Conservation (phyloP, 2,113 vertebrate species). For the Oncorhynchus keta region DNA sequence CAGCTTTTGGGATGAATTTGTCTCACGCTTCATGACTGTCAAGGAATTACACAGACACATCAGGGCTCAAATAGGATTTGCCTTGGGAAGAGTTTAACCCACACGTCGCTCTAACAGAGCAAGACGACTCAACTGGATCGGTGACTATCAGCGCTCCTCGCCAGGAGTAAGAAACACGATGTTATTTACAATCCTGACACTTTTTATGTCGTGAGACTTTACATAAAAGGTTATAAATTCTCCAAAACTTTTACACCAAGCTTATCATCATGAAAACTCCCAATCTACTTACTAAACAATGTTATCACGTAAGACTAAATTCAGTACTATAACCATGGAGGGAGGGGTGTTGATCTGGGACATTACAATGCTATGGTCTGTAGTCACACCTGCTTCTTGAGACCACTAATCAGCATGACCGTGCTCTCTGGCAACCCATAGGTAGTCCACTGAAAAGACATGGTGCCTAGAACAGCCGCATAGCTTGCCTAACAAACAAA, state of each 20-base stretch:
- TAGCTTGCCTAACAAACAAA: background rate
- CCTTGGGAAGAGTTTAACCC: background rate
- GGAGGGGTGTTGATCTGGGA: background rate
- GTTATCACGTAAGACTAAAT: no score
- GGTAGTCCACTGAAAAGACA: background rate
- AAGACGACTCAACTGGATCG: background rate
- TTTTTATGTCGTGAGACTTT: background rate
- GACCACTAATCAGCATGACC: background rate
- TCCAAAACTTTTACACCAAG: background rate
- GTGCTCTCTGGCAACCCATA: background rate
- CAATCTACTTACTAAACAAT: no score
- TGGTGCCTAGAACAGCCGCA: background rate
- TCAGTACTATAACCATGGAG: background rate
- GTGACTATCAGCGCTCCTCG: background rate
- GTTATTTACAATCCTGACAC: no score
- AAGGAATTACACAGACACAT: conserved; percentile 13
- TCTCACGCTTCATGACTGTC: background rate
- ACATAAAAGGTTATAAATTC: background rate
- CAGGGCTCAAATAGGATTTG: background rate
- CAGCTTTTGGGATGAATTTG: conserved; percentile 26
- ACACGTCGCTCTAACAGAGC: background rate
- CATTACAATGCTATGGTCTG: background rate
- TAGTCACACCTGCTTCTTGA: conserved; percentile 35
- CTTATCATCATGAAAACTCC: background rate
- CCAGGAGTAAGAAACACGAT: background rate